Evolutionary conservation across 2,113 vertebrate genomes (phyloP), one percentile per base, ranked within the genome.

Genomic region (Urocitellus parryii): DNA sequence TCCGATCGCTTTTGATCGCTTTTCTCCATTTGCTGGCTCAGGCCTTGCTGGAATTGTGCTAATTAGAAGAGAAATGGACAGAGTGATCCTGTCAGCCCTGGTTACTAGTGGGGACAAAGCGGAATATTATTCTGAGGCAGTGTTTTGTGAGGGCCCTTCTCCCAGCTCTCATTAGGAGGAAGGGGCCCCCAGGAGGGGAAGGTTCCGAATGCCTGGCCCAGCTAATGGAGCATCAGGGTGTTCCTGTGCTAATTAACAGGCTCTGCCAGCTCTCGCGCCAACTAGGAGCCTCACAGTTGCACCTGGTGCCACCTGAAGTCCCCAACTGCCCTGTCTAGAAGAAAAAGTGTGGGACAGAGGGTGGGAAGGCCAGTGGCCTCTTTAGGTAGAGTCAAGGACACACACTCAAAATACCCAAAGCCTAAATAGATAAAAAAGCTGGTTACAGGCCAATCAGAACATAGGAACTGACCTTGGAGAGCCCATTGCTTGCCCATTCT

Each of bases 11-110:
- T 99, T 98, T 98, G 99, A 99, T 99, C 99, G 99, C 97, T 99
- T 99, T 99, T 98, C 98, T 99, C 98, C 56, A 98, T 98, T 99
- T 98, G 98, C 99, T 99, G 97, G 98, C 99, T 99, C 99, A 98
- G 98, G 98, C 98, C 98, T 98, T 95, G 98, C 98, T 99, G 99
- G 99, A 99, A 99, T 99, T 99, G 99, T 99, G 99, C 99, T 99
- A 99, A 99, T 99, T 99, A 99, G 99, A 99, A 99, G 98, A 99
- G 99, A 99, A 99, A 99, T 99, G 99, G 99, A 99, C 99, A 98
- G 99, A 99, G 99, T 99, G 99, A 99, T 99, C 99, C 99, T 99
- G 99, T 99, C 99, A 99, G 98, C 99, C 99, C 99, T 99, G 29
- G 98, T 99, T 99, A 99, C 98, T 98, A 98, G 98, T 97, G 91